These are phyloP conservation scores for Glaucomys volans DNA, from an alignment of 2,113 vertebrate species.

Conservation along the genomic window DNA sequence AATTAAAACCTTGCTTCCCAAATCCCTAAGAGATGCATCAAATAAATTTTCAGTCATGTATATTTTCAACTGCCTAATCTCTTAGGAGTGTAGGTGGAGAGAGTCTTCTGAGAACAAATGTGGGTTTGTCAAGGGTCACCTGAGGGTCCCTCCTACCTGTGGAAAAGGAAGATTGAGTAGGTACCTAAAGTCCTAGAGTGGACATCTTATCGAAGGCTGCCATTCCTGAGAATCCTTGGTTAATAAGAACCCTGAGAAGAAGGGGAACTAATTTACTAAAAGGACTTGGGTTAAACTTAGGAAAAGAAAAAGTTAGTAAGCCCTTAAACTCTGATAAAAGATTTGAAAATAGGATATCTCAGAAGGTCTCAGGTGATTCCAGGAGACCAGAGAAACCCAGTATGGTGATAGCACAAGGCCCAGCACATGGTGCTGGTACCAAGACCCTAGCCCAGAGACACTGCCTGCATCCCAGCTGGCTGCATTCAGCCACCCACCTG, in stretches of 20 bases:
- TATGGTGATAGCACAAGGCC: not conserved
- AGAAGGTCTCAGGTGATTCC: not conserved
- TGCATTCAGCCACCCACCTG: too few species aligned
- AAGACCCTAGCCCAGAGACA: too few species aligned
- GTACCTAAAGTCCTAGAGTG: not conserved
- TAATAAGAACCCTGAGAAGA: conserved; percentile 5
- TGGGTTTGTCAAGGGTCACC: not conserved
- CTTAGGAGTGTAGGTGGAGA: not conserved
- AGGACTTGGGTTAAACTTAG: not conserved
- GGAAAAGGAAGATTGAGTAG: not conserved
- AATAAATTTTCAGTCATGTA: not conserved
- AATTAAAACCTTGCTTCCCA: not conserved
- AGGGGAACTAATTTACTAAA: not conserved
- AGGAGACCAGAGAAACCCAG: not conserved
- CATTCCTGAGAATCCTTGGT: not conserved
- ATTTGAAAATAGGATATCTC: not conserved
- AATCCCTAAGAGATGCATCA: not conserved
- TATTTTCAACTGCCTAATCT: not conserved
- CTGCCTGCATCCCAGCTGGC: too few species aligned
- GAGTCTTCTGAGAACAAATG: not conserved
- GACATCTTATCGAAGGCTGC: not conserved
- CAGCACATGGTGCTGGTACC: not conserved
- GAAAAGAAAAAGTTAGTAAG: not conserved
- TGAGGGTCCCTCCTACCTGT: not conserved
- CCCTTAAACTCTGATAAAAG: not conserved